Base-by-base conservation (phyloP, 37 sponge, comb jelly and placozoan genomes). In the Crambe crambe region DNA sequence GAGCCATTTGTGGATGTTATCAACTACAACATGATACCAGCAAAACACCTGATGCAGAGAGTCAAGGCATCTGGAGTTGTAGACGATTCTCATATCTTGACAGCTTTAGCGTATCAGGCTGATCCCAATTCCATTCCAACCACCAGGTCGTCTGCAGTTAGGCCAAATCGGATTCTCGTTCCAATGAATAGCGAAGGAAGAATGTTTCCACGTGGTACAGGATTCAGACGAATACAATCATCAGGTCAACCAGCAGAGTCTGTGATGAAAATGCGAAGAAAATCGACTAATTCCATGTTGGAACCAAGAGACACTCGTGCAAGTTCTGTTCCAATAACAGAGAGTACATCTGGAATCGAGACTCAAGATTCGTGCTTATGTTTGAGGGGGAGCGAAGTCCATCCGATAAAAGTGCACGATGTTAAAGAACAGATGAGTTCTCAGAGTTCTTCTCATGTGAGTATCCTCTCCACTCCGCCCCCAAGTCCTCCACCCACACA, bases 61-160 rank as follows among this genome's bases (percentile, higher is more conserved):
- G 89, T 97, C n/a, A 89, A 90, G 67, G 89, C 88, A 17, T 64
- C 86, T 8, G 81, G 77, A 2, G 81, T 89, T 1, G 95, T 97
- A 0, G 89, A 88, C 18, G 93, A 97, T 61, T 47, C 79, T 3
- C 39, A 84, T 29, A 92, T 97, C 18, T 80, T 97, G 41, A 94
- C 80, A 51, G 98, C 98, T 0, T 89, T 97, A 37, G 98, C 98
- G 37, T 94, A 80, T 59, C 98, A 97, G 56, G 92, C 95, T 26
- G 98, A 97, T 61, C 98, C 98, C 10, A 80, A 70, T 0, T 89
- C 94, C 0, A 90, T 97, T 31, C 92, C 93, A 23, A 58, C 40
- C 27, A 2, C 23, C 37, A 22, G 42, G 20, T 58, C 51, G 2
- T 18, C 27, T 0, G n/a, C 60, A 4, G 31, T n/a, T 29, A 2